These are phyloP conservation scores for Watsonalla cultraria DNA, from an alignment of 2,888 invertebrate genomes.

Conservation along the genomic window DNA sequence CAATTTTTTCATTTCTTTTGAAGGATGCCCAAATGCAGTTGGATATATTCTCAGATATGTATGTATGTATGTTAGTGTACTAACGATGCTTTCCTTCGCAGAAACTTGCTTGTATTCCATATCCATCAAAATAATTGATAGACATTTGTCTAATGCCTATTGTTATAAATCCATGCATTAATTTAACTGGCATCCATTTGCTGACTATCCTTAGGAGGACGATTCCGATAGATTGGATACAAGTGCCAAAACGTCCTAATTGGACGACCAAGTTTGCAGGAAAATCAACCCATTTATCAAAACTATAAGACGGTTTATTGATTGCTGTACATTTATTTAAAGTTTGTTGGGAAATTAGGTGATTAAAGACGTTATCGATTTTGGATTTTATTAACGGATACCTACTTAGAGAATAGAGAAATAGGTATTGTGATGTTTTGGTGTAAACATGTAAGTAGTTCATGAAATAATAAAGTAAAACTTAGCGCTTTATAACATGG, in stretches of 20 bases:
- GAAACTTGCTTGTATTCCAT: too few species aligned
- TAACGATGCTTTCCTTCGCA: too few species aligned
- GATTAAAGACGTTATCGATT: slow-evolving; percentile 9
- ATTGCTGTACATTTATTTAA: slow-evolving; percentile 29
- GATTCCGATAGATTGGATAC: slow-evolving; percentile 81
- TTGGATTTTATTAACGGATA: slow-evolving; percentile 13
- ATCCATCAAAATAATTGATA: background rate
- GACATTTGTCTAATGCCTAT: slow-evolving; percentile 52
- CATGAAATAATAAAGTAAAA: too few species aligned
- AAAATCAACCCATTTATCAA: background rate
- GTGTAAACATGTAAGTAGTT: too few species aligned
- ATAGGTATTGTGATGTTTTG: too few species aligned
- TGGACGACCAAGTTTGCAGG: background rate
- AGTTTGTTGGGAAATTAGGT: slow-evolving; percentile 2
- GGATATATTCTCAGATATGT: too few species aligned
- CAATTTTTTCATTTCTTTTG: too few species aligned
- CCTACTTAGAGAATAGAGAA: too few species aligned
- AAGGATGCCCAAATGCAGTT: too few species aligned
- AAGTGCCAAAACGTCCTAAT: slow-evolving; percentile 7
- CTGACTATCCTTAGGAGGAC: slow-evolving; percentile 75
- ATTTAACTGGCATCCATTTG: slow-evolving; percentile 76
- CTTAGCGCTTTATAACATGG: too few species aligned
- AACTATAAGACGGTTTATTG: slow-evolving; percentile 28
- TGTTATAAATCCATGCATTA: slow-evolving; percentile 76
- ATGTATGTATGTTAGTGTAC: too few species aligned